Evolutionary conservation across 2,888 invertebrate genomes (phyloP).

Genomic region (Campopleginae sp.): DNA sequence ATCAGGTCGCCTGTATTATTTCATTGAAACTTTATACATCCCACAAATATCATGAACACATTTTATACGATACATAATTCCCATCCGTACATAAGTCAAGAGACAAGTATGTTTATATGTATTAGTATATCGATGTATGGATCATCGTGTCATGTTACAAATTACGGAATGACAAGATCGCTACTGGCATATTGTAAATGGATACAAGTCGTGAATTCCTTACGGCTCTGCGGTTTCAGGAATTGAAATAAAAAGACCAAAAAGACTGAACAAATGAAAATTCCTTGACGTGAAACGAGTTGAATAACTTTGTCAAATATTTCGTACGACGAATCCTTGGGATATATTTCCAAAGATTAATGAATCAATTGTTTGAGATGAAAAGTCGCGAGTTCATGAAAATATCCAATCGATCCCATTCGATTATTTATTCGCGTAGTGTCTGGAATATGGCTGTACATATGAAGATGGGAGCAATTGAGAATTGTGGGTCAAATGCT

Average conservation of each 20-base stretch:
- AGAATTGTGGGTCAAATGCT: constrained; percentile 75
- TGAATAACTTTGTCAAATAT: background rate
- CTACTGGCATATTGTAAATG: constrained; percentile 13
- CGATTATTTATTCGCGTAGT: background rate
- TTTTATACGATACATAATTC: background rate
- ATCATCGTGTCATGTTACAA: constrained; percentile 1
- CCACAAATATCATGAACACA: background rate
- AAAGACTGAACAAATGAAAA: constrained; percentile 13
- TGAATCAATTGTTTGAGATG: background rate
- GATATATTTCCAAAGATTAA: background rate
- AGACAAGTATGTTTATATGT: background rate
- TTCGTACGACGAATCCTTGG: background rate
- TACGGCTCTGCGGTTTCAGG: constrained; percentile 33
- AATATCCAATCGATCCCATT: constrained; percentile 1
- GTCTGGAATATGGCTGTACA: constrained; percentile 5
- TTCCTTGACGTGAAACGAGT: constrained; percentile 7
- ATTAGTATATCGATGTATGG: too few relatives aligned
- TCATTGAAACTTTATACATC: constrained; percentile 32
- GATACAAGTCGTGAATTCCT: constrained; percentile 10
- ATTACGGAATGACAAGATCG: constrained; percentile 32
- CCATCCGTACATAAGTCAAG: too few relatives aligned
- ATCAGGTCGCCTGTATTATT: constrained; percentile 93
- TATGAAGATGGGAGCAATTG: constrained; percentile 51
- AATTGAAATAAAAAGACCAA: background rate
- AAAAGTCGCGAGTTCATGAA: background rate